phyloP scores from a whole-genome alignment of 2,888 invertebrate genomes.

The Trachelus stipa region DNA sequence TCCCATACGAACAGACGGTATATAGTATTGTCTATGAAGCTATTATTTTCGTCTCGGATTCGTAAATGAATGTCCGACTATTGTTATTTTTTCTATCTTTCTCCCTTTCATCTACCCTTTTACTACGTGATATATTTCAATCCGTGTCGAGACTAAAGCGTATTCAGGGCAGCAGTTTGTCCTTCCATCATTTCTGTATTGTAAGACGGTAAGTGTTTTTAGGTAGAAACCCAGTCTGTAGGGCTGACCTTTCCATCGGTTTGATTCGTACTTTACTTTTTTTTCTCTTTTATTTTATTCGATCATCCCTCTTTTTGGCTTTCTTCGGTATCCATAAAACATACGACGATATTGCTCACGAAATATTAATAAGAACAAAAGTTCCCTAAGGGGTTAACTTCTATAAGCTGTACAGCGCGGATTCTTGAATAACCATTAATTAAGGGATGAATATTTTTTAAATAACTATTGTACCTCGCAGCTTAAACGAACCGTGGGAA shows the following conservation, averaged over 20 bases:
- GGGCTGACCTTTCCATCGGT: not conserved
- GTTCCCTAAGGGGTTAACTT: too few species aligned
- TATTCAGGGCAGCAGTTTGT: conserved; percentile 17
- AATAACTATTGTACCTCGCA: too few species aligned
- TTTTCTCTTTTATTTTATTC: not conserved
- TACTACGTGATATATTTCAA: conserved; percentile 9
- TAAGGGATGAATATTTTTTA: too few species aligned
- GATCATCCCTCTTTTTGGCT: too few species aligned
- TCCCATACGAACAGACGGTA: too few species aligned
- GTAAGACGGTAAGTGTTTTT: conserved; percentile 11
- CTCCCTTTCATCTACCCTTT: not conserved
- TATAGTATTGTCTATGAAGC: not conserved
- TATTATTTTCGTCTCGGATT: conserved; percentile 6
- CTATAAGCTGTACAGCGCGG: too few species aligned
- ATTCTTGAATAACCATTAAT: too few species aligned
- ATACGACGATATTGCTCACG: too few species aligned
- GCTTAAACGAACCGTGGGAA: too few species aligned
- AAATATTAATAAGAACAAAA: too few species aligned
- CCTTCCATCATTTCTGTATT: conserved; percentile 10
- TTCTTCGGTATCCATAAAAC: too few species aligned
- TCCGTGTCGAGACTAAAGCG: conserved; percentile 14
- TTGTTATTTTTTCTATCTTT: not conserved
- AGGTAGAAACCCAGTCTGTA: not conserved
- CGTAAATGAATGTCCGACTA: conserved; percentile 2
- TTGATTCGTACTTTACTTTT: not conserved